These are phyloP conservation scores for Vanessa cardui DNA, from an alignment of 2,888 invertebrate species.

Conservation along the genomic window DNA sequence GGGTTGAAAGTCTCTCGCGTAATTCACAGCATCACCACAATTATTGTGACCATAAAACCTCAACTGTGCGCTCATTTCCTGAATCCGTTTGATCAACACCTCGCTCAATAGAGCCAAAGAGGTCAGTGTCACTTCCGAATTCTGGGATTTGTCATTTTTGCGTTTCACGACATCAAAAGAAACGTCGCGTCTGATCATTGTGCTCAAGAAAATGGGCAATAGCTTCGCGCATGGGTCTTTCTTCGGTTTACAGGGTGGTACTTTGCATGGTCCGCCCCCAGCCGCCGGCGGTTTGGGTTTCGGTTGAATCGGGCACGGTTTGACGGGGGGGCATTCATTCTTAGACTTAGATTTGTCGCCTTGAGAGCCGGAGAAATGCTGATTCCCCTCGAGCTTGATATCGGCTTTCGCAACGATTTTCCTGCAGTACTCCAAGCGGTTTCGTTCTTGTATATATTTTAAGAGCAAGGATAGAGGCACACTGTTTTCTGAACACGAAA, in stretches of 20 bases:
- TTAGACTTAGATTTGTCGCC: slow-evolving; percentile 36
- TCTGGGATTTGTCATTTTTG: neutral
- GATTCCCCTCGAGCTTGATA: slow-evolving; percentile 39
- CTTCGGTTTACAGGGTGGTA: slow-evolving; percentile 43
- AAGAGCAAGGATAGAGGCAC: slow-evolving; percentile 57
- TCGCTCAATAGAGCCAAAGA: slow-evolving; percentile 8
- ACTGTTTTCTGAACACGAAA: slow-evolving; percentile 31
- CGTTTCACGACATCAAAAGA: slow-evolving; percentile 20
- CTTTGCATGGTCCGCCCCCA: slow-evolving; percentile 16
- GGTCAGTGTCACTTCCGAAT: neutral
- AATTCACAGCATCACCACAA: slow-evolving; percentile 30
- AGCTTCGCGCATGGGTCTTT: slow-evolving; percentile 39
- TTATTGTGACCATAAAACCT: slow-evolving; percentile 11
- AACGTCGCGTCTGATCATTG: slow-evolving; percentile 14
- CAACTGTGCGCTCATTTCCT: slow-evolving; percentile 14
- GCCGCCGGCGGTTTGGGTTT: slow-evolving; percentile 43
- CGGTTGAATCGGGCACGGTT: slow-evolving; percentile 39
- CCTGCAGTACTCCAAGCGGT: slow-evolving; percentile 45
- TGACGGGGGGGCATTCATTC: slow-evolving; percentile 12
- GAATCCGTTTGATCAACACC: slow-evolving; percentile 16
- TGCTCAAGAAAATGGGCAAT: slow-evolving; percentile 20
- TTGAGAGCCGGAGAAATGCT: slow-evolving; percentile 42
- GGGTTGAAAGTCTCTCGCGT: slow-evolving; percentile 58
- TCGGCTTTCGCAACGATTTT: slow-evolving; percentile 33
- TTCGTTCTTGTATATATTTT: slow-evolving; percentile 53